Evolutionary conservation across 2,888 invertebrate species (phyloP), one percentile per base, ranked within the genome.

Genomic region (Agrotis clavis): DNA sequence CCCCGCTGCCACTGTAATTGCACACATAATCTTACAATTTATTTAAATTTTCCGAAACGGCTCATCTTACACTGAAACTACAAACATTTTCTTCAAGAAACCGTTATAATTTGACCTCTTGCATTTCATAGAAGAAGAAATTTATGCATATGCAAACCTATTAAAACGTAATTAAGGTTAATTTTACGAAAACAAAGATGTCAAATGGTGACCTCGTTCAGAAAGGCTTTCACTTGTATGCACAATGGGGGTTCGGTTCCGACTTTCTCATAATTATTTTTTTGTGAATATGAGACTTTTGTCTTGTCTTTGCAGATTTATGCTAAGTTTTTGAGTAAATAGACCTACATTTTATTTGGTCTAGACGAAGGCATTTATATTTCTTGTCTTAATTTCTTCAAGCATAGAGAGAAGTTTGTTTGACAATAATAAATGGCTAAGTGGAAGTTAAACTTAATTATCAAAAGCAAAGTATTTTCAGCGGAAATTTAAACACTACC

Each of bases 161-260:
- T 86, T 79, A 65, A 74, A 72, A 71, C 48, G 9, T 61, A 77
- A 84, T 84, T 74, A 78, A 82, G 80, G 84, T 82, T 77, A 84
- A 81, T 79, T 78, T 76, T 73, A 67, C 61, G 25, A 76, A 81
- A 78, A 82, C 57, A 54, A 79, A 81, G 74, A 76, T 71, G 68
- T 73, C 72, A 65, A 71, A 76, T 11, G 56, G 25, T 70, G 73
- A 65, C 74, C 77, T 68, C 56, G 61, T 72, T 71, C 14, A 18
- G 51, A n/a, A 54, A 45, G 56, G 48, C 77, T 86, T 86, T 84
- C 86, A 64, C 83, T 78, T 53, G 30, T 47, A 2, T 21, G 21
- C 25, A 54, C 30, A 53, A 65, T 35, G 60, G 54, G 56, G 45
- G 11, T 62, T 70, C 16, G 21, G 59, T 79, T 64, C 77, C 68